Evolutionary conservation across 1,140 invertebrate species (phyloP).

Genomic region (Ephestia elutella): DNA sequence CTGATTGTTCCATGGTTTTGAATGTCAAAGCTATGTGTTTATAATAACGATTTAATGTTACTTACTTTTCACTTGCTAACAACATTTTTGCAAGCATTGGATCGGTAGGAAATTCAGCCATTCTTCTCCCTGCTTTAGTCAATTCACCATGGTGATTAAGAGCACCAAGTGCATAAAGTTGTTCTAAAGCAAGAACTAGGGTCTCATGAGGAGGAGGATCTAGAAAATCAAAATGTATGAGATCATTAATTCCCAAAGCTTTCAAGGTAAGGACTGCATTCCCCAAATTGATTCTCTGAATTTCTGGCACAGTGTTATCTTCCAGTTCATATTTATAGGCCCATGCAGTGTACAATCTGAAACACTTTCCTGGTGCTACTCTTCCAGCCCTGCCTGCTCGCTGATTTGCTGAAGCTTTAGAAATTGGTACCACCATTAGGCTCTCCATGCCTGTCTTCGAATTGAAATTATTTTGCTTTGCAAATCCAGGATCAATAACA

Average conservation of each 20-base stretch:
- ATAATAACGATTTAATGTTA: slow-evolving; percentile 18
- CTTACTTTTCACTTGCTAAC: slow-evolving; percentile 95
- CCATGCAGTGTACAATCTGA: slow-evolving; percentile 97
- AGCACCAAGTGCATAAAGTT: slow-evolving; percentile 98
- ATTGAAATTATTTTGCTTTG: slow-evolving; percentile 99
- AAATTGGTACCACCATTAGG: slow-evolving; percentile 97
- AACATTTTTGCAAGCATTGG: slow-evolving; percentile 99
- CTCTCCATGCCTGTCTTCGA: slow-evolving; percentile 98
- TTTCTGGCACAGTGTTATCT: slow-evolving; percentile 98
- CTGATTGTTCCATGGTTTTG: too few species aligned
- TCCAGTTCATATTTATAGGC: slow-evolving; percentile 98
- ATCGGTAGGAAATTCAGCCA: slow-evolving; percentile 99
- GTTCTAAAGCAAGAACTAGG: slow-evolving; percentile 95
- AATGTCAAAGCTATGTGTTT: background rate
- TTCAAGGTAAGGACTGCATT: slow-evolving; percentile 98
- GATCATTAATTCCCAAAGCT: slow-evolving; percentile 97
- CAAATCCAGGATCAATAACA: slow-evolving; percentile 99
- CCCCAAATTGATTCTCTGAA: slow-evolving; percentile 97
- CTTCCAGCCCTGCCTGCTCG: slow-evolving; percentile 93
- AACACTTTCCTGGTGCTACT: slow-evolving; percentile 97
- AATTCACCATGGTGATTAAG: slow-evolving; percentile 98
- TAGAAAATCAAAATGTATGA: slow-evolving; percentile 98
- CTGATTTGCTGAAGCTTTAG: slow-evolving; percentile 97
- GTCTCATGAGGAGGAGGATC: slow-evolving; percentile 99
- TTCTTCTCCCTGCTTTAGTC: slow-evolving; percentile 96